phyloP scores from a whole-genome alignment of 2,113 vertebrate genomes.

The Rhadina sibilatrix region DNA sequence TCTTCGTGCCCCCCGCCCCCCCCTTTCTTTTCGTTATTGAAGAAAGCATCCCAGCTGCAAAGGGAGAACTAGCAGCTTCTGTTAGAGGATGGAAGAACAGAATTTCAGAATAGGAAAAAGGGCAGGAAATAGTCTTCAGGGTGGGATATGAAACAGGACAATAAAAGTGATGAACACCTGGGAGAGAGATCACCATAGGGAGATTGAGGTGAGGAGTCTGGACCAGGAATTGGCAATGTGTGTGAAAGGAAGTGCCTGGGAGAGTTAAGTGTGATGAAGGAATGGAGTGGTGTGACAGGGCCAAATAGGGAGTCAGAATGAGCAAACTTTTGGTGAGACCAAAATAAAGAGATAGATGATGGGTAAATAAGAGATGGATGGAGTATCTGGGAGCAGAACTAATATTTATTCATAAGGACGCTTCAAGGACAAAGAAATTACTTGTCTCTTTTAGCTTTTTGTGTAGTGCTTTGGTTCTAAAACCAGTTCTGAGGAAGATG shows the following conservation, averaged over 20 bases:
- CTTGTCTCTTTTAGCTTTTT: not conserved
- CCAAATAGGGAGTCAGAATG: not conserved
- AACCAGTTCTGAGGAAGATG: not conserved
- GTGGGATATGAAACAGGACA: not conserved
- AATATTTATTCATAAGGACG: not conserved
- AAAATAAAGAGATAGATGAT: too few relatives aligned
- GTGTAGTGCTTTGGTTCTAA: not conserved
- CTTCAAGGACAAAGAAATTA: not conserved
- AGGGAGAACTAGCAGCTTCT: not conserved
- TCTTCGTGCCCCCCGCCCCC: rapidly evolving
- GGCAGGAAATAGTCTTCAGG: not conserved
- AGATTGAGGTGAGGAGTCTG: not conserved
- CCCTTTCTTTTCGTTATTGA: not conserved
- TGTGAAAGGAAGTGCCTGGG: not conserved
- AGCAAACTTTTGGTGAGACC: not conserved
- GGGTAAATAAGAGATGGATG: not conserved
- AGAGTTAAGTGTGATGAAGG: not conserved
- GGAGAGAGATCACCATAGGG: not conserved
- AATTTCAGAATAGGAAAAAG: not conserved
- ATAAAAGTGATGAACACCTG: not conserved
- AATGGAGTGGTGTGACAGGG: not conserved
- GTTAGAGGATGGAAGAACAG: not conserved
- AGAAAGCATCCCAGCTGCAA: not conserved
- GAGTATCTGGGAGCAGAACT: not conserved
- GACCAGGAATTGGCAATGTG: not conserved